Percentiles rank a stretch among this genome's conserved stretches.
Evolutionary conservation across 1,140 invertebrate genomes (phyloP).

Genomic region (Eriosoma lanigerum): DNA sequence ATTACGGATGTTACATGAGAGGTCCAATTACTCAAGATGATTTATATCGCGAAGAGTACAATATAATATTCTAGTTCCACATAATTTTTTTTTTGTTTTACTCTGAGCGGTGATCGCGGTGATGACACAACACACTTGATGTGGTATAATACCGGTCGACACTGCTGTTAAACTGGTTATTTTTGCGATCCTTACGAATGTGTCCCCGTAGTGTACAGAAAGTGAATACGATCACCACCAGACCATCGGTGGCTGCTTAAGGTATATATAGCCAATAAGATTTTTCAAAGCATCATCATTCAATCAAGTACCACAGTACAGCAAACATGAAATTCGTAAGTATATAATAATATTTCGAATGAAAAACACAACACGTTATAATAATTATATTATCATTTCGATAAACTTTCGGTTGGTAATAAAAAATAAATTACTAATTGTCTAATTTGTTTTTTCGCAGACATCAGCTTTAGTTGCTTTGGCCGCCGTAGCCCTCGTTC

Average conservation of each 20-base stretch:
- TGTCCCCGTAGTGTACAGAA: too few relatives aligned
- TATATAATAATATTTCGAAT: neutral
- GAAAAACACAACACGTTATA: too few relatives aligned
- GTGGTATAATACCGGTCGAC: neutral
- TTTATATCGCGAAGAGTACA: neutral
- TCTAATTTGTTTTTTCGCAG: neutral
- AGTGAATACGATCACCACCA: neutral
- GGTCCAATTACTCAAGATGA: neutral
- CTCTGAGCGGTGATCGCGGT: neutral
- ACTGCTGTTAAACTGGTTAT: slow-evolving; percentile 49
- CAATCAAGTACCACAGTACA: neutral
- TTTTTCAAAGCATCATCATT: slow-evolving; percentile 19
- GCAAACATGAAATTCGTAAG: slow-evolving; percentile 42
- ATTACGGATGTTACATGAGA: neutral
- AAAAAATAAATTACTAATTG: too few relatives aligned
- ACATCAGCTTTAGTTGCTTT: slow-evolving; percentile 21
- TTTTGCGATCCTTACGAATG: neutral
- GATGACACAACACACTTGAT: slow-evolving; percentile 37
- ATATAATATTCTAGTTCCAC: neutral
- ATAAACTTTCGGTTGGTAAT: too few relatives aligned
- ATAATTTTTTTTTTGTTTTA: neutral
- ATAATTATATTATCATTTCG: too few relatives aligned
- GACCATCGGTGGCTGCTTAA: neutral
- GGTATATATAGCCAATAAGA: slow-evolving; percentile 31
- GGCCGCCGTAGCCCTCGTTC: slow-evolving; percentile 13